Percentiles rank a stretch among this genome's conserved stretches.
Evolutionary conservation across 2,113 vertebrate genomes (phyloP).

Genomic region (Pimephales promelas): DNA sequence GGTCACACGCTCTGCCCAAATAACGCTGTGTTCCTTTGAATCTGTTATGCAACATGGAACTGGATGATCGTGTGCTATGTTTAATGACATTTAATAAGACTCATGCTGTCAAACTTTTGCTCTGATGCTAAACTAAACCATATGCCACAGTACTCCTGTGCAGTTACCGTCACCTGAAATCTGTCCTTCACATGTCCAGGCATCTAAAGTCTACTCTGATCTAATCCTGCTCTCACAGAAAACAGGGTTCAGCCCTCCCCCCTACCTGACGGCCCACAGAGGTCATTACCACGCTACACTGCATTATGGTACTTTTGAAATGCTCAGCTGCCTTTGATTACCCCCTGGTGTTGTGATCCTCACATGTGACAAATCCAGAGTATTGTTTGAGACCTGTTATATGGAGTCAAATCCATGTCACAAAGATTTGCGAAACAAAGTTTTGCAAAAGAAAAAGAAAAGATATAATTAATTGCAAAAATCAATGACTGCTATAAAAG

Average conservation of each 20-base stretch:
- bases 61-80: slow-evolving; percentile 2
- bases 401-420: no score
- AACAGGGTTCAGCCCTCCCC: slow-evolving; percentile 14
- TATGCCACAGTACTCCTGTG: not conserved
- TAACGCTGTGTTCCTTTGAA: not conserved
- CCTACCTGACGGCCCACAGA: not conserved
- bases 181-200: not conserved
- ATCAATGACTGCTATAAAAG: no score
- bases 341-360: slow-evolving; percentile 19
- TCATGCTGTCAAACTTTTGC: no score
- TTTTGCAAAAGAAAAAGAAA: no score
- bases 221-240: slow-evolving; percentile 26
- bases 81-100: slow-evolving; percentile 5
- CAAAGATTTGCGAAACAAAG: no score
- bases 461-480: no score
- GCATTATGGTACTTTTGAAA: slow-evolving; percentile 20
- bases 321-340: slow-evolving; percentile 4
- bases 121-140: not conserved
- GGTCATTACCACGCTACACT: slow-evolving; percentile 5
- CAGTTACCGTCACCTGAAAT: not conserved
- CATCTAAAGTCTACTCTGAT: not conserved
- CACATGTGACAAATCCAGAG: not conserved
- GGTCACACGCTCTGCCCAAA: slow-evolving; percentile 7
- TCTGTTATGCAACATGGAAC: slow-evolving; percentile 24
- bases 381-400: not conserved